Percentiles rank a stretch among this genome's conserved stretches.
Evolutionary conservation across 2,113 vertebrate genomes (phyloP).

Genomic region (Podarcis cretensis): DNA sequence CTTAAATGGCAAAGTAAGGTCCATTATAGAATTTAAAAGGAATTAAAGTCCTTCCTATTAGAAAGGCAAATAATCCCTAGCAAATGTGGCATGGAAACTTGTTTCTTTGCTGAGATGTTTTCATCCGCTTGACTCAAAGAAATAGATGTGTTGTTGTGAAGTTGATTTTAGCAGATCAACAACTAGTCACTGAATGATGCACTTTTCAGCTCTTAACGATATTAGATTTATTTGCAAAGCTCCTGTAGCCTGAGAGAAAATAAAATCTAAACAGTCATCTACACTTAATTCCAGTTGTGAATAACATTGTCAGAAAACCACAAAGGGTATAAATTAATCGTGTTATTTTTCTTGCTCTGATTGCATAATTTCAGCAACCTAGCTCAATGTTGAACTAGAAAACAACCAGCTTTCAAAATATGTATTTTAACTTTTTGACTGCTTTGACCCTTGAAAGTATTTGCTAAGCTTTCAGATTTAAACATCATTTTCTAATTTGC

Average conservation of each 20-base stretch:
- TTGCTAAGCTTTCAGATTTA: neutral
- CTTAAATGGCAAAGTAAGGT: neutral
- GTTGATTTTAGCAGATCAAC: neutral
- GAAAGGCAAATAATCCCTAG: neutral
- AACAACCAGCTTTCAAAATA: neutral
- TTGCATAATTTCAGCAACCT: neutral
- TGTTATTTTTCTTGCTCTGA: neutral
- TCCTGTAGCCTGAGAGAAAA: neutral
- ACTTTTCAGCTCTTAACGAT: neutral
- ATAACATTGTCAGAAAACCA: neutral
- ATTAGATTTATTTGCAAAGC: neutral
- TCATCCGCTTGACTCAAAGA: neutral
- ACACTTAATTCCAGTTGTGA: neutral
- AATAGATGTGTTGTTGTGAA: neutral
- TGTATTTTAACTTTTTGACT: neutral
- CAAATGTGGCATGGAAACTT: neutral
- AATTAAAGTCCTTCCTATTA: neutral
- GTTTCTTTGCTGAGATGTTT: neutral
- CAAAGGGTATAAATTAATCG: neutral
- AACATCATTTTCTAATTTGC: neutral
- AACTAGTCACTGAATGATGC: neutral
- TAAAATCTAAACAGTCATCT: neutral
- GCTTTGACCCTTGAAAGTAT: neutral
- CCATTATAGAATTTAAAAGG: neutral
- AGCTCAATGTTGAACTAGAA: neutral